Conservation (phyloP, 1,140 invertebrate genomes). For the Aphis gossypii region DNA sequence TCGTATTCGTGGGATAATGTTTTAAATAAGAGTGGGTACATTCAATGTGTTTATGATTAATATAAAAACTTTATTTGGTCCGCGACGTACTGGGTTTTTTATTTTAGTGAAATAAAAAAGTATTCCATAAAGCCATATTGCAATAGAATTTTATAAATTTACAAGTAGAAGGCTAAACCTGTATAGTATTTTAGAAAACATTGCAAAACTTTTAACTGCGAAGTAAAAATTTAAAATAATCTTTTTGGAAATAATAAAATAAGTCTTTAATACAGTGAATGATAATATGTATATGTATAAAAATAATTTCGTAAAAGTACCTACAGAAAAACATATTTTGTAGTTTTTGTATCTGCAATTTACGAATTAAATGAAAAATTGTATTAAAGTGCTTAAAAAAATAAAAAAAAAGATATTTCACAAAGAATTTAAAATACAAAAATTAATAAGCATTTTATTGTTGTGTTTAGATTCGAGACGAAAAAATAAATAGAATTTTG, state of each 20-base stretch:
- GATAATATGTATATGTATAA: background rate
- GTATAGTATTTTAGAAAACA: background rate
- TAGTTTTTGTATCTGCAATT: background rate
- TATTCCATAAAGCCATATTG: background rate
- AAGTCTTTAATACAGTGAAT: background rate
- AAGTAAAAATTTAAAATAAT: background rate
- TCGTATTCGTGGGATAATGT: background rate
- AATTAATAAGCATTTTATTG: background rate
- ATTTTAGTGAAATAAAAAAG: background rate
- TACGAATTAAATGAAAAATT: background rate
- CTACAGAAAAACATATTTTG: background rate
- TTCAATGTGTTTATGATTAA: background rate
- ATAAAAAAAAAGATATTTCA: background rate
- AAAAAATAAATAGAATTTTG: constrained; percentile 10
- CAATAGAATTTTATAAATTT: background rate
- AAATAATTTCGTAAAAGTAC: background rate
- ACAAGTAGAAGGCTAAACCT: background rate
- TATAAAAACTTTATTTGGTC: background rate
- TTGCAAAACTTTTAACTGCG: background rate
- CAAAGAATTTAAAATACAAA: constrained; percentile 12
- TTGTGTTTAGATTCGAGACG: background rate
- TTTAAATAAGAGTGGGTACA: background rate
- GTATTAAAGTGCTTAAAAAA: background rate
- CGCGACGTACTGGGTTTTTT: background rate
- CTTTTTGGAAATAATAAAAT: background rate